Evolutionary conservation across 1,140 invertebrate species (phyloP), one percentile per base, ranked within the genome.

Genomic region (Cherax destructor): DNA sequence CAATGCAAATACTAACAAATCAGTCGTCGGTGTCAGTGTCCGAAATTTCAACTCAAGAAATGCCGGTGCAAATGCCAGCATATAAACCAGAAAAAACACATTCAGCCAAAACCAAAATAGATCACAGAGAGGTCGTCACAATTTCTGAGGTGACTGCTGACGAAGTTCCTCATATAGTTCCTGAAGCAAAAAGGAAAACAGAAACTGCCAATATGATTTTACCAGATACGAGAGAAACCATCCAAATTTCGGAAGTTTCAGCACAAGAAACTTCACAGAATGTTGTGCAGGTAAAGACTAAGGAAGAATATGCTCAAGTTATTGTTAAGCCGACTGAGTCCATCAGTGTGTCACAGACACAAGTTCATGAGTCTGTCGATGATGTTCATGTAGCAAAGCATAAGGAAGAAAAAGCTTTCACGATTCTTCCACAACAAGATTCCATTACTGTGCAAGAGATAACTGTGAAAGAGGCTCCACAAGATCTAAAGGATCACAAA

Each of bases 351-450:
- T 52, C 84, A 41, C 83, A 91, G 65, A 74, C 81, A 49, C 41
- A 83, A 77, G 78, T 91, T 24, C 96, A 95, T 93, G 96, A 96
- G 95, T 94, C 94, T 59, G 61, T 74, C 72, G 88, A 95, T 91
- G 95, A 95, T 91, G 93, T 93, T 16, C 93, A 93, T 88, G 94
- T 95, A 47, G 50, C 94, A 6, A 94, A 93, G 92, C 95, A 95
- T 30, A 94, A 95, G 69, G 86, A 89, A 59, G 96, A 96, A 93
- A 93, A 93, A 72, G 96, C 95, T 1, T 94, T 93, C 16, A 95
- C 95, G 81, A 89, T 94, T 50, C 92, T 94, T 41, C 94, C 94
- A 41, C 56, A 72, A 52, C 88, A 79, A 4, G 81, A 96, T 94
- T 95, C 95, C 86, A 85, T 96, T n/a, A 94, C 95, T 79, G 83